Conservation (phyloP, 2,113 vertebrate species). For the Pangasianodon hypophthalmus region DNA sequence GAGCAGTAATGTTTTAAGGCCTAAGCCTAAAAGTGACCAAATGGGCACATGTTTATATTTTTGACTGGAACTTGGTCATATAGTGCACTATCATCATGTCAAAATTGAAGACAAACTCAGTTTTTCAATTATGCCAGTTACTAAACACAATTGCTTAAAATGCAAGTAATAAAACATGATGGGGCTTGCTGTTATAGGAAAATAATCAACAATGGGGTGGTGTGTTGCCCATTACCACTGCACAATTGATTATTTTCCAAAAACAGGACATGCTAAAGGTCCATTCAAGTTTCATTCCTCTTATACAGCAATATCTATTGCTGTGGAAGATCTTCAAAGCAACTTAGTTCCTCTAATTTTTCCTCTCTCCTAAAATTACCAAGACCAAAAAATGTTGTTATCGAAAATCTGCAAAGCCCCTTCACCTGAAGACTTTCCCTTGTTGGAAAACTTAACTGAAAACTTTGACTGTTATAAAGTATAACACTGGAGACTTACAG, state of each 20-base stretch:
- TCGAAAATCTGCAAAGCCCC: background rate
- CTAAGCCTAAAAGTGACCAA: background rate
- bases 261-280: background rate
- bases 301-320: background rate
- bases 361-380: background rate
- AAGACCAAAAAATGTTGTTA: background rate
- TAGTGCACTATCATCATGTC: background rate
- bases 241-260: background rate
- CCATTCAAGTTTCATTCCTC: background rate
- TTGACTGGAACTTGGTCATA: background rate
- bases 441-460: background rate
- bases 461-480: background rate
- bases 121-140: background rate
- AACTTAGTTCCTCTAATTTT: too few relatives aligned
- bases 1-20: background rate
- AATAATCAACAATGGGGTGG: background rate
- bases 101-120: background rate
- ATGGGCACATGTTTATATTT: background rate
- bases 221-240: background rate
- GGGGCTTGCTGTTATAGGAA: background rate
- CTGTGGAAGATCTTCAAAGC: background rate
- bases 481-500: background rate
- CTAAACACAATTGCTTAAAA: background rate
- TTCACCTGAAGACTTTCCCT: background rate
- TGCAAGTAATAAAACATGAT: background rate